phyloP scores from a whole-genome alignment of 2,113 vertebrate genomes.

The Electrona antarctica region DNA sequence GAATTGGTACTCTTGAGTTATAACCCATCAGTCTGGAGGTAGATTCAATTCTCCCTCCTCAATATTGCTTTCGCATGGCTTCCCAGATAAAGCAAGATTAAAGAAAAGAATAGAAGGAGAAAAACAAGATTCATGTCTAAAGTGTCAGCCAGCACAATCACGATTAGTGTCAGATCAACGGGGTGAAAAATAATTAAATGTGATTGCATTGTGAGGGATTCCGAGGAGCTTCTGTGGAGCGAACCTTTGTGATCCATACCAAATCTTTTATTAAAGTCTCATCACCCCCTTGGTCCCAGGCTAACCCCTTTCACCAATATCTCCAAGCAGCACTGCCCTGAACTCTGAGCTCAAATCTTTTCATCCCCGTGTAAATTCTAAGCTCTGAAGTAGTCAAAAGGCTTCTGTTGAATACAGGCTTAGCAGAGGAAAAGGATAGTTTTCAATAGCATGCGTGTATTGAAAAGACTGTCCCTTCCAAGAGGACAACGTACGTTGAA shows the following conservation, averaged over 20 bases:
- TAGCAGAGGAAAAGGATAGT: constrained; percentile 20
- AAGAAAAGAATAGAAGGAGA: background rate
- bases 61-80: background rate
- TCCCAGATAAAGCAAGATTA: background rate
- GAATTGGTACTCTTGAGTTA: too few species aligned
- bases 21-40: too few species aligned
- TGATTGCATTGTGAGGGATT: constrained; percentile 32
- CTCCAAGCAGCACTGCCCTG: constrained; percentile 13
- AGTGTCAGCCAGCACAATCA: constrained; percentile 15
- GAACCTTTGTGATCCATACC: constrained; percentile 26
- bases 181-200: constrained; percentile 23
- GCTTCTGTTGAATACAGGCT: constrained; percentile 6
- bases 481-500: constrained; percentile 27
- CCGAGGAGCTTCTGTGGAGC: background rate
- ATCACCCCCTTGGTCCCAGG: background rate
- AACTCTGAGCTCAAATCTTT: constrained; percentile 38
- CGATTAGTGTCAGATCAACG: constrained; percentile 44
- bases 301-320: background rate
- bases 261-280: constrained; percentile 16
- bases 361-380: constrained; percentile 19
- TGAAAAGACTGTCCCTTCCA: constrained; percentile 23
- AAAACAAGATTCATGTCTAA: too few species aligned
- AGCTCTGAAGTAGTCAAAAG: background rate
- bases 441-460: constrained; percentile 27
- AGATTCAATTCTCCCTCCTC: too few species aligned